A percentile compares a stretch with the other conserved stretches of the same genome.
phyloP scores from a whole-genome alignment of 2,797 vertebrate species.

The Hypotaenidia philippensis region DNA sequence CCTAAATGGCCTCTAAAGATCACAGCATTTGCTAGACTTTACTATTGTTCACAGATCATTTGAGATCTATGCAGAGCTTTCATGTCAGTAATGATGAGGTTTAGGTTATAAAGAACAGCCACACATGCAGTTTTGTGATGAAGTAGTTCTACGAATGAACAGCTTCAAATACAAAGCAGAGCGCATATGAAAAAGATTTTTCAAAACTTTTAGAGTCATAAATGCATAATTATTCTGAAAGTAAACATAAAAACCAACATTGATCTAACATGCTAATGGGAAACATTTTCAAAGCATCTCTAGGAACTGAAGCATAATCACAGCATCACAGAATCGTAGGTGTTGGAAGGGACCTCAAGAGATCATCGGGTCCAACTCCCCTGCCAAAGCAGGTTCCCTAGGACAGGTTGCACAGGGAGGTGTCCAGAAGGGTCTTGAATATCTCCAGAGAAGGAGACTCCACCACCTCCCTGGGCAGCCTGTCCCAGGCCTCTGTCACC shows the following conservation, averaged over 20 bases:
- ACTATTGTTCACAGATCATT: not conserved
- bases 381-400: no score
- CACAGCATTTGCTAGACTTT: not conserved
- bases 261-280: not conserved
- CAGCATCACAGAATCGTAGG: no score
- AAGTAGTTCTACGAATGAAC: not conserved
- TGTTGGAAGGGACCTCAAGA: no score
- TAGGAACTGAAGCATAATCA: not conserved
- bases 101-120: not conserved
- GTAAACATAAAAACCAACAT: not conserved
- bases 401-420: no score
- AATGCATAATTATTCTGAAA: not conserved
- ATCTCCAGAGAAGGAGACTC: no score
- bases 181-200: not conserved
- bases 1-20: not conserved
- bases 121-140: not conserved
- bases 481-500: no score
- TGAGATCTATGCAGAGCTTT: not conserved
- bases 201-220: not conserved
- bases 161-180: not conserved
- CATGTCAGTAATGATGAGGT: not conserved
- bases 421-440: no score
- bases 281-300: not conserved
- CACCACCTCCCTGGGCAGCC: no score
- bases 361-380: no score